Evolutionary conservation across 2,113 vertebrate species (phyloP).

Genomic region (Tamias sibiricus): DNA sequence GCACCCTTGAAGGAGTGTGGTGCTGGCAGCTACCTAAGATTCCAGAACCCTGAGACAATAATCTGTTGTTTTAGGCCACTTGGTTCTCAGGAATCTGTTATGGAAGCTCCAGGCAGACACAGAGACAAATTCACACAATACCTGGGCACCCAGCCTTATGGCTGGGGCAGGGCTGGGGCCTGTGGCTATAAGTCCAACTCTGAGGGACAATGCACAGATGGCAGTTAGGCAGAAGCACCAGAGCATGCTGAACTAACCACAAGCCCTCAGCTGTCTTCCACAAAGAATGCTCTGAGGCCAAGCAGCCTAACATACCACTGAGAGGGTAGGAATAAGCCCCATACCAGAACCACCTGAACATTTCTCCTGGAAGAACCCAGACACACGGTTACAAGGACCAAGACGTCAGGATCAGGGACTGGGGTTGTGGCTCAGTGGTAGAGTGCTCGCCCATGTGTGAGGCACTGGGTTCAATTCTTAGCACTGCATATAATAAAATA

Average conservation of each 20-base stretch:
- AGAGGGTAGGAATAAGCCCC: not conserved
- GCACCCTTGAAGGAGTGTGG: not conserved
- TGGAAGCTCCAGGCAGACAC: not conserved
- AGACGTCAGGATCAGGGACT: not conserved
- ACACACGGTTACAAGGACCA: not conserved
- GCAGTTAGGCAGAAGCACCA: not conserved
- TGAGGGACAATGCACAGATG: not conserved
- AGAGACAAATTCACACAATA: not conserved
- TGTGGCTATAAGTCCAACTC: not conserved
- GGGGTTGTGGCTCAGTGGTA: too few relatives aligned
- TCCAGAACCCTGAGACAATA: not conserved
- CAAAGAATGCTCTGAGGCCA: not conserved
- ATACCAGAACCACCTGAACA: not conserved
- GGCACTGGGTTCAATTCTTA: too few relatives aligned
- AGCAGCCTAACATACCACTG: not conserved
- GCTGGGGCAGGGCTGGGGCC: not conserved
- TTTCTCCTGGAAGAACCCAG: accelerated
- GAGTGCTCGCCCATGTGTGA: too few relatives aligned
- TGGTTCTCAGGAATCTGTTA: too few relatives aligned
- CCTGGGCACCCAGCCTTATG: not conserved
- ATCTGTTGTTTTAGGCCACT: not conserved
- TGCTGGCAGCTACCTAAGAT: not conserved
- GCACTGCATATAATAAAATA: too few relatives aligned
- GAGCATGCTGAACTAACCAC: not conserved
- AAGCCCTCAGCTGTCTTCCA: not conserved